Conservation (phyloP, 2,113 vertebrate species). For the Eublepharis macularius region DNA sequence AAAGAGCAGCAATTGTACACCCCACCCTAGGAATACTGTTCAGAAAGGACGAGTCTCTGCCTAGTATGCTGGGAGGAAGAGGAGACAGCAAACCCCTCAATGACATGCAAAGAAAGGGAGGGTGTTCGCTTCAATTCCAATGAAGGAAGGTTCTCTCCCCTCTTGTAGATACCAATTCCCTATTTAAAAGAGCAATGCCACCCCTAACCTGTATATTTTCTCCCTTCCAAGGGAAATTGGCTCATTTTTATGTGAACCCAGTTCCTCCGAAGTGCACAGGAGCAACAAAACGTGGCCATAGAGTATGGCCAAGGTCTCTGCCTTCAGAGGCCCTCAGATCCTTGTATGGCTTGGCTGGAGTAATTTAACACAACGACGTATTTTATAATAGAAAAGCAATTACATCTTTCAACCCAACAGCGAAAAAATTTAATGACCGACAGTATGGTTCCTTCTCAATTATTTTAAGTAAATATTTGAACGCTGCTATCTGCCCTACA, state of each 20-base stretch:
- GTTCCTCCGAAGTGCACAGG: not conserved
- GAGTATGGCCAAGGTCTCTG: slow-evolving; percentile 28
- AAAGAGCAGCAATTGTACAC: too few species aligned
- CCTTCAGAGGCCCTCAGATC: not conserved
- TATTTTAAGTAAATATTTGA: slow-evolving; percentile 68
- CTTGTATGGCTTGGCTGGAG: slow-evolving; percentile 34
- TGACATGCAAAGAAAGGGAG: not conserved
- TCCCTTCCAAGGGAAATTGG: too few species aligned
- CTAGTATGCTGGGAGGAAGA: too few species aligned
- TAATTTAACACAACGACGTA: slow-evolving; percentile 51
- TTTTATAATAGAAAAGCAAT: slow-evolving; percentile 50
- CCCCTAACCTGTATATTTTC: too few species aligned
- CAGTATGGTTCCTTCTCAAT: slow-evolving; percentile 51
- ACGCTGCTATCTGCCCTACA: slow-evolving; percentile 53
- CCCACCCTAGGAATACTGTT: not conserved
- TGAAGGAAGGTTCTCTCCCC: not conserved
- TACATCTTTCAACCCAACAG: slow-evolving; percentile 45
- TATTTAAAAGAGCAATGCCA: not conserved
- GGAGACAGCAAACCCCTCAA: not conserved
- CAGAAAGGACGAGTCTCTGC: too few species aligned
- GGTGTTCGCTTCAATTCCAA: not conserved
- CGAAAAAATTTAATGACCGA: slow-evolving; percentile 45
- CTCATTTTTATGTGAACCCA: not conserved
- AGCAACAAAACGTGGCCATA: not conserved
- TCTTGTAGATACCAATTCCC: not conserved